Percentiles rank a stretch among this genome's conserved stretches.
phyloP scores from a whole-genome alignment of 2,797 vertebrate genomes.

The Odontamblyopus rebecca region DNA sequence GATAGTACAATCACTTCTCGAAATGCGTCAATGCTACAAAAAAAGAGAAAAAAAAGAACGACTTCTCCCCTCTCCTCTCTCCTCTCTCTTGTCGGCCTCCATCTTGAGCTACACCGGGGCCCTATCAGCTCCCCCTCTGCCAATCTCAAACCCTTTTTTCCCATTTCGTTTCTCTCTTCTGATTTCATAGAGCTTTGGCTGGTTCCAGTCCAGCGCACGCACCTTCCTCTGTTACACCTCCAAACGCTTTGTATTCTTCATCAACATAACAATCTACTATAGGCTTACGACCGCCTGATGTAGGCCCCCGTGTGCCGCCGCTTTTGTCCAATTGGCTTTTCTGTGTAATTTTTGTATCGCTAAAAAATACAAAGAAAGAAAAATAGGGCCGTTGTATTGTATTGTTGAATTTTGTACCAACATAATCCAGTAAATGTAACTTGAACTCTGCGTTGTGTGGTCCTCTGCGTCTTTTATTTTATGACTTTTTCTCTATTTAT shows the following conservation, averaged over 20 bases:
- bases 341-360: too few species aligned
- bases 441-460: too few species aligned
- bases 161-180: constrained; percentile 36
- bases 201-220: constrained; percentile 58
- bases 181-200: constrained; percentile 47
- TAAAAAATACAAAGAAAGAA: too few species aligned
- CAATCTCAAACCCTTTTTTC: constrained; percentile 34
- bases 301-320: background rate
- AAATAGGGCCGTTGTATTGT: too few species aligned
- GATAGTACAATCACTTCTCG: constrained; percentile 65
- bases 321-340: background rate
- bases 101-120: constrained; percentile 58
- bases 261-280: constrained; percentile 42
- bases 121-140: constrained; percentile 50
- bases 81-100: constrained; percentile 59
- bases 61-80: too few species aligned
- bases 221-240: constrained; percentile 56
- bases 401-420: too few species aligned
- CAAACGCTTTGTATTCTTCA: constrained; percentile 53
- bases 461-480: too few species aligned
- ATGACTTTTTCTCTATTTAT: too few species aligned
- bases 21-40: constrained; percentile 62
- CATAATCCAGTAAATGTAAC: too few species aligned
- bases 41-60: constrained; percentile 21
- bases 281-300: constrained; percentile 41